Base-by-base conservation (phyloP, 2,797 vertebrate species). In the Botia kubotai region DNA sequence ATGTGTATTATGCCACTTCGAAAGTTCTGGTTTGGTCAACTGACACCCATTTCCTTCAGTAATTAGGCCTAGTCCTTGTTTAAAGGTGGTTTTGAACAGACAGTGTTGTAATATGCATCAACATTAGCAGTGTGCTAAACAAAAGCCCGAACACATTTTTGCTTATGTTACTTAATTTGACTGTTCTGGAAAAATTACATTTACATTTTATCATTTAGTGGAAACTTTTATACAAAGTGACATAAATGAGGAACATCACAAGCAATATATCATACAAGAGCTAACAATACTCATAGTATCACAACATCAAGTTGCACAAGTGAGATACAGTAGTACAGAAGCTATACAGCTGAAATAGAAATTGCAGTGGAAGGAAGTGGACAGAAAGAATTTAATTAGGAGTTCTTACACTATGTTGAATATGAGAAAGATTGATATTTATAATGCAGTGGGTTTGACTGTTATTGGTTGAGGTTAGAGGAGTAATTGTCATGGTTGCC, bases 391-490 rank as follows among this genome's bases (percentile, higher is more conserved):
- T 57, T 19, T 58, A 4, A 23, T 23, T 23, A 23, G 11, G 5
- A 8, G 55, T 57, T 57, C 10, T 12, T 16, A 19, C 46, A 8
- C 29, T 36, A 1, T 46, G 46, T 53, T 78, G 43, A 16, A 69
- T 33, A 70, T 62, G n/a, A 8, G 48, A 77, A 13, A 6, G 65
- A 57, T 17, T 55, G 33, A 57, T 33, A 16, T 19, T n/a, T 14
- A 12, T 52, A 33, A 68, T 68, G 52, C 66, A 1, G 17, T 39
- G 55, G 67, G 19, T 53, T 72, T 53, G 46, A 23, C 7, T 11
- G 65, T 77, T 72, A 73, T 74, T 58, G 29, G 23, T 19, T 68
- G 81, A 79, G 75, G 75, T 79, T 72, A 67, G 48, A 60, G 26
- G 70, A 57, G 39, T 63, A 23, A 23, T 72, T 36, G 23, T 52